Evolutionary conservation across 2,797 vertebrate genomes (phyloP), one percentile per base, ranked within the genome.

Genomic region (Microhierax caerulescens): DNA sequence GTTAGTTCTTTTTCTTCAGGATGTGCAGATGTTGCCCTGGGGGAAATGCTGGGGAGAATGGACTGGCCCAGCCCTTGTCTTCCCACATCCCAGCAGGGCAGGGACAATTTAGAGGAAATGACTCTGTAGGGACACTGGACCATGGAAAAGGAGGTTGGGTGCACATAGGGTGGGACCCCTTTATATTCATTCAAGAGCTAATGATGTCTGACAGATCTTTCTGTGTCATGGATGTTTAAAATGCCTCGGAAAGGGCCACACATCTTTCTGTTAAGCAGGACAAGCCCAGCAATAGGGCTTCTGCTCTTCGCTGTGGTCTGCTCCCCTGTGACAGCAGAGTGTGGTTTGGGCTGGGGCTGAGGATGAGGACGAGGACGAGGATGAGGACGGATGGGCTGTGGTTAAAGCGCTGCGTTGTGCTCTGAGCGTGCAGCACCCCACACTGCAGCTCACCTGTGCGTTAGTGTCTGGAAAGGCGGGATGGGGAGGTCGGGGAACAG

Each of bases 361-460:
- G 48, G 39, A 20, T 27, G 53, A 51, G 51, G 70, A 45, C 27
- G 53, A n/a, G n/a, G n/a, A n/a, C n/a, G 63, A 56, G 48, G 39
- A 20, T 27, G 53, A 51, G 51, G 70, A 45, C 27, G 53, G 63
- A 23, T 8, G 54, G 32, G n/a, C 24, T 24, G 60, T 7, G 72
- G 13, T 36, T 56, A 3, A 41, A n/a, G n/a, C 5, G 2, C 74
- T 39, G 51, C 1, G 5, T 9, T 47, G 34, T 21, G 47, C 20
- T 67, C 59, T 11, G 30, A 67, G 77, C 17, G 11, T 4, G 22
- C 39, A 51, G 53, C 36, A 36, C n/a, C 14, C 22, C 32, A 10
- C 34, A 5, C 23, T 1, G 4, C 7, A 12, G 14, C 36, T 54
- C 57, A 23, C 1, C 0, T 7, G 1, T 16, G 19, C 28, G 45